Evolutionary conservation across 2,797 vertebrate genomes (phyloP), one percentile per base, ranked within the genome.

Genomic region (Gallirallus australis): DNA sequence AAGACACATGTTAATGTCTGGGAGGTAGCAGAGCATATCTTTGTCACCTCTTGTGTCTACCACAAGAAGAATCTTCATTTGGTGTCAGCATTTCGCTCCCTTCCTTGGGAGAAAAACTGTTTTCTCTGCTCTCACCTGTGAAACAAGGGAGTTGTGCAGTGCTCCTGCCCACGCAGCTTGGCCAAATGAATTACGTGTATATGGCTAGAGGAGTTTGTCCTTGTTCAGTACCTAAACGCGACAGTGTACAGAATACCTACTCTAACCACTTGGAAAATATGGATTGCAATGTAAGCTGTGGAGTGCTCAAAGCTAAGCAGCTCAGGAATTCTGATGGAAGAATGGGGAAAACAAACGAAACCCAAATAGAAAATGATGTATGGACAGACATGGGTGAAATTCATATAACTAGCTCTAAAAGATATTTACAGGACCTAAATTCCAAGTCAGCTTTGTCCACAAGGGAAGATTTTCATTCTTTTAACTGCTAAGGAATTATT

Each of bases 401-500:
- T 90, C 20, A 15, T 72, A 1, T 24, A 72, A 69, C 8, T 78
- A 1, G 5, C 42, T 86, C 20, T 56, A 42, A 37, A 69, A 73
- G 23, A 16, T 56, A 72, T 59, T 81, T 82, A 20, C n/a, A 72
- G 42, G 82, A 45, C 30, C 21, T 31, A n/a, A n/a, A 11, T 79
- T 88, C 77, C 65, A 76, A 82, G 48, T 79, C 39, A 86, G 59
- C 47, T 90, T 89, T 87, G 52, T 81, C 20, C 52, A 61, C 35
- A 15, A 70, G 13, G 25, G 23, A 73, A 37, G 40, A 56, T 78
- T 71, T 81, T 83, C 27, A 14, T 94, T 83, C 30, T 93, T 89
- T 82, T 82, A 66, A 45, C n/a, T 86, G 35, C 52, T 84, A 79
- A 82, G 56, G 59, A 89, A 72, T 75, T 92, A 85, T 63, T 89